Evolutionary conservation across 1,140 invertebrate genomes (phyloP), one percentile per base, ranked within the genome.

Genomic region (Drosophila tsacasi): DNA sequence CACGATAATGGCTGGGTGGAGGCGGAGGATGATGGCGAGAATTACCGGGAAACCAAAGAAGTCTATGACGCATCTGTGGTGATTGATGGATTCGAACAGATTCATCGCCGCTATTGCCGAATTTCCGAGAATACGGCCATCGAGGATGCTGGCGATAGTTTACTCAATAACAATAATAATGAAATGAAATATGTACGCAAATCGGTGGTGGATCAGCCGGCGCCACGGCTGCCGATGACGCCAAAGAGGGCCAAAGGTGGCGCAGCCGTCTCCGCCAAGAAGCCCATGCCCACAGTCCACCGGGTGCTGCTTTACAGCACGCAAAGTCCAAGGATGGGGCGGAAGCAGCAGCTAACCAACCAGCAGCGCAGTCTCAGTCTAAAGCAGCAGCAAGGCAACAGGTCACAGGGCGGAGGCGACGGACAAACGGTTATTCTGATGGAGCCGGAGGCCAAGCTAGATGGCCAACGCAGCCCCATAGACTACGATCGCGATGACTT

Each of bases 261-360:
- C 8, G 23, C 58, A 54, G 57, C 30, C 9, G 39, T 71, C 10
- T 42, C 77, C 40, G 27, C 17, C 27, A 91, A 90, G 25, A 92
- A 92, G 64, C 39, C 67, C 52, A 49, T 79, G 30, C 84, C 90
- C 35, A 76, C 82, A 12, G 80, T 91, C 3, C 90, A 90, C 46
- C 71, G 85, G n/a, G 90, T 92, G 5, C 69, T 92, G 49, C 61
- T 92, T 19, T 92, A 92, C 47, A 92, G 83, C 67, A 92, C 69
- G 39, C 90, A 92, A 60, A 92, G 90, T 75, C 90, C 90, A 13
- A 64, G 90, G 27, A 49, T 80, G 47, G 60, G 85, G 9, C 90
- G 83, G 54, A 87, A 91, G 63, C 87, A 82, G 65, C 86, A 73
- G 42, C 42, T 75, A 5, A 15, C 30, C 54, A 67, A n/a, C 23